Evolutionary conservation across 2,113 vertebrate species (phyloP), one percentile per base, ranked within the genome.

Genomic region (Zapornia atra): DNA sequence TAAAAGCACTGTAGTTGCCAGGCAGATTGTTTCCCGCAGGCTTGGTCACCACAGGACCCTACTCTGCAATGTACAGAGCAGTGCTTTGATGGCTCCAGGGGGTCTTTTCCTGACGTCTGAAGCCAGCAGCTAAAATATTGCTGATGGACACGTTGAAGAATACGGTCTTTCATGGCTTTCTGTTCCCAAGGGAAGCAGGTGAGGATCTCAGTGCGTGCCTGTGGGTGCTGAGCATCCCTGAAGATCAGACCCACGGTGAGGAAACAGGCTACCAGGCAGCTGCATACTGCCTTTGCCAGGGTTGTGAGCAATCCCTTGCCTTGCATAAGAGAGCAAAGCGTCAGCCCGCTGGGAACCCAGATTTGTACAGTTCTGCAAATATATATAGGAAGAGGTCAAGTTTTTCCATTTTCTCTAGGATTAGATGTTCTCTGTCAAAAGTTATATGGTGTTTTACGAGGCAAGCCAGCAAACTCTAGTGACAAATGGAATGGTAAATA

Each of bases 401-500:
- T 31, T 94, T 91, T 88, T 86, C 59, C 38, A 54, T 94, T 95
- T 93, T 89, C 31, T 71, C 77, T 70, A 48, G 95, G 57, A 81
- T 89, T 95, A 93, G 63, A 54, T 88, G 77, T 78, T 92, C 82
- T 73, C 88, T 93, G 53, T 78, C 53, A 76, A 82, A 93, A 83
- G 80, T 95, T 92, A 78, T 54, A 38, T 15, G 26, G 91, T 9
- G 56, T 92, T 95, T 92, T 90, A 60, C 44, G 78, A 82, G 92
- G 81, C 77, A 90, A 92, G 40, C 46, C 82, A 82, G 86, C 79
- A 84, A 96, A 68, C 76, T 95, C 71, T 24, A 86, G 79, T 44
- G 92, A 91, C 20, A 94, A 94, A 94, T 63, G 79, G 81, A 93
- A 93, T 86, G 69, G 46, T 87, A 92, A 95, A 91, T 87, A 90